A percentile compares a stretch with the other conserved stretches of the same genome.
Evolutionary conservation across 2,113 vertebrate genomes (phyloP).

Genomic region (Pipa parva): DNA sequence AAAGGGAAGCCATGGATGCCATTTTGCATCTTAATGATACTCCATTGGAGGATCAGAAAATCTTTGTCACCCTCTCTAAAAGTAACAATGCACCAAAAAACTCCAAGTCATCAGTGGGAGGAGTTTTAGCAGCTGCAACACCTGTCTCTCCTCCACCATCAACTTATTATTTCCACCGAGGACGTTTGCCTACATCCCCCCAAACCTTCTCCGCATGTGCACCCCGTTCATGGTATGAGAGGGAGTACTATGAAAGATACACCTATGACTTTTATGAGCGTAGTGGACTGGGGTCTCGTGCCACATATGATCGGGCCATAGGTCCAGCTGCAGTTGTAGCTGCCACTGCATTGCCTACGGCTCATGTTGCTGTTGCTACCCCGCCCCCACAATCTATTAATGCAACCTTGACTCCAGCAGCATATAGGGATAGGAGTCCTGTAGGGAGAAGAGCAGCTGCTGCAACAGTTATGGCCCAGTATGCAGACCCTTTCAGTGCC

Average conservation of each 20-base stretch:
- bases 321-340: slow-evolving; percentile 45
- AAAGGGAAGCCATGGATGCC: slow-evolving; percentile 59
- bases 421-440: slow-evolving; percentile 59
- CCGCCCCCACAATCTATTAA: slow-evolving; percentile 34
- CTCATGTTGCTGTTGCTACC: slow-evolving; percentile 22
- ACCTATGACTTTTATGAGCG: slow-evolving; percentile 54
- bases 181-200: slow-evolving; percentile 42
- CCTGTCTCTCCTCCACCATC: slow-evolving; percentile 40
- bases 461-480: slow-evolving; percentile 41
- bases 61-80: slow-evolving; percentile 61
- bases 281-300: slow-evolving; percentile 45
- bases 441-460: slow-evolving; percentile 53
- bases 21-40: slow-evolving; percentile 59
- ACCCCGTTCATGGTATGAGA: slow-evolving; percentile 52
- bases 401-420: slow-evolving; percentile 30
- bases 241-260: slow-evolving; percentile 52
- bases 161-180: slow-evolving; percentile 36
- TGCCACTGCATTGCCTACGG: slow-evolving; percentile 28
- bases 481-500: slow-evolving; percentile 41
- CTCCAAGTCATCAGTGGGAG: slow-evolving; percentile 32
- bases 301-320: slow-evolving; percentile 51
- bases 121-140: slow-evolving; percentile 42
- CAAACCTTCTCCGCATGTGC: slow-evolving; percentile 39
- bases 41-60: slow-evolving; percentile 59
- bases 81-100: slow-evolving; percentile 51